Percentiles rank a stretch among this genome's conserved stretches.
Evolutionary conservation across 2,113 vertebrate genomes (phyloP).

Genomic region (Lophura nycthemera): DNA sequence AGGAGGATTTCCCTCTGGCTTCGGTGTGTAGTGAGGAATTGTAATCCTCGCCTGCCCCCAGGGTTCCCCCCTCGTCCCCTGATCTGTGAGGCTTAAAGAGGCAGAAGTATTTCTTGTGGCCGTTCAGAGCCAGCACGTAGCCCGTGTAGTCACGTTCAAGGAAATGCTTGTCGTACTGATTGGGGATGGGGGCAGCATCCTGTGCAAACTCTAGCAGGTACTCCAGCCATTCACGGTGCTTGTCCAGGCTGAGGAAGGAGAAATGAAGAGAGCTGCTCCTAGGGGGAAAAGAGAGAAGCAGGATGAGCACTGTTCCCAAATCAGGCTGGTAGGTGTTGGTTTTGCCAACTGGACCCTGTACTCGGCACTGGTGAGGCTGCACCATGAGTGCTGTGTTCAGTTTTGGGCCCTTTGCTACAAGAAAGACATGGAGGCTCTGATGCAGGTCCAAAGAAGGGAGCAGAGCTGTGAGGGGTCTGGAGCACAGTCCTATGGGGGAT

Average conservation of each 20-base stretch:
- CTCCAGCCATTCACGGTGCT: conserved; percentile 92
- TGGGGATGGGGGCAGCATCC: conserved; percentile 84
- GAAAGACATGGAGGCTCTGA: too few species aligned
- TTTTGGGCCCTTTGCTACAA: too few species aligned
- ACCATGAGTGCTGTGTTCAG: neutral
- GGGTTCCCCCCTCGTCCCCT: conserved; percentile 79
- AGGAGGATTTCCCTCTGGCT: conserved; percentile 76
- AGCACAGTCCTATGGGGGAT: too few species aligned
- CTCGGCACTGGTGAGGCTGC: neutral
- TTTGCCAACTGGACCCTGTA: too few species aligned
- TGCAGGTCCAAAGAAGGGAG: too few species aligned
- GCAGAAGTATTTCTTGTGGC: conserved; percentile 97
- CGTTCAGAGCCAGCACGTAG: conserved; percentile 93
- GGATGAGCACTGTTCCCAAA: rapidly evolving
- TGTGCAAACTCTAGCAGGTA: conserved; percentile 90
- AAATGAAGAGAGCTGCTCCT: conserved; percentile 95
- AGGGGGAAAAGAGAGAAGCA: neutral
- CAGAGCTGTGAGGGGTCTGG: too few species aligned
- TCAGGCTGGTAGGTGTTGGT: rapidly evolving
- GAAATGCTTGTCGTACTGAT: conserved; percentile 88
- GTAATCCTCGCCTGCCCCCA: conserved; percentile 74
- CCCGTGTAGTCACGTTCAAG: conserved; percentile 89
- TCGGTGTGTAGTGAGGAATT: conserved; percentile 74
- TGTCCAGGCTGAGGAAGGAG: conserved; percentile 96
- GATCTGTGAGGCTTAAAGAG: conserved; percentile 93